phyloP scores from a whole-genome alignment of 2,797 vertebrate genomes.

The Anisognathus igniventris region DNA sequence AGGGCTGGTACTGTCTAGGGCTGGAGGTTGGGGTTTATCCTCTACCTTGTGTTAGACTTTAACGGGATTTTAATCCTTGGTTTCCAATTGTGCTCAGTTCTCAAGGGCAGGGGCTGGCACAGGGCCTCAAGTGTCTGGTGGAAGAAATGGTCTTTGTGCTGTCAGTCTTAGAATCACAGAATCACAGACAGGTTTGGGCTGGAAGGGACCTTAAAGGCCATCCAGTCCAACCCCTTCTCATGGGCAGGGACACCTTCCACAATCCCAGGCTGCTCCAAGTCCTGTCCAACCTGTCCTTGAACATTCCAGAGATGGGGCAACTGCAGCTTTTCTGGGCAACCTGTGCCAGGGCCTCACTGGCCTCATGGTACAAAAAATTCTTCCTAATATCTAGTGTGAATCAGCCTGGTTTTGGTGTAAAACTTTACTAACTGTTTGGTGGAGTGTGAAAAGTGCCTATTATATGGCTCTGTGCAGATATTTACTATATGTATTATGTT shows the following conservation, averaged over 20 bases:
- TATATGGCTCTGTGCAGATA: accelerated
- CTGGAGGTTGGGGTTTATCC: not conserved
- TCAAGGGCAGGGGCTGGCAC: not conserved
- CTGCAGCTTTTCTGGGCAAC: not conserved
- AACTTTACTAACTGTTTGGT: not conserved
- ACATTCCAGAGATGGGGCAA: not conserved
- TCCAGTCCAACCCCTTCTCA: not conserved
- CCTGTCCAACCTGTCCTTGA: accelerated
- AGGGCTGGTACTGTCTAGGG: not conserved
- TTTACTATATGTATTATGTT: not conserved
- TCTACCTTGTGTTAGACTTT: not conserved
- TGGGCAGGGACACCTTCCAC: not conserved
- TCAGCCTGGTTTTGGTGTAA: not conserved
- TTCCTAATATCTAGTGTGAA: not conserved
- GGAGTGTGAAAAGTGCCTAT: not conserved
- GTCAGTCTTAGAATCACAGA: not conserved
- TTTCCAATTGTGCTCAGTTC: not conserved
- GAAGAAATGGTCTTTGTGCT: not conserved
- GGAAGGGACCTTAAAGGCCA: not conserved
- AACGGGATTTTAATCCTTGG: not conserved
- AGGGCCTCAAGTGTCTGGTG: not conserved
- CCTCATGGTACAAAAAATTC: not conserved
- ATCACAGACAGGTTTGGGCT: not conserved
- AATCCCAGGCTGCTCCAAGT: not conserved
- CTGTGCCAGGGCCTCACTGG: not conserved